Evolutionary conservation across 2,113 vertebrate genomes (phyloP), one percentile per base, ranked within the genome.

Genomic region (Drymodes brunneopygia): DNA sequence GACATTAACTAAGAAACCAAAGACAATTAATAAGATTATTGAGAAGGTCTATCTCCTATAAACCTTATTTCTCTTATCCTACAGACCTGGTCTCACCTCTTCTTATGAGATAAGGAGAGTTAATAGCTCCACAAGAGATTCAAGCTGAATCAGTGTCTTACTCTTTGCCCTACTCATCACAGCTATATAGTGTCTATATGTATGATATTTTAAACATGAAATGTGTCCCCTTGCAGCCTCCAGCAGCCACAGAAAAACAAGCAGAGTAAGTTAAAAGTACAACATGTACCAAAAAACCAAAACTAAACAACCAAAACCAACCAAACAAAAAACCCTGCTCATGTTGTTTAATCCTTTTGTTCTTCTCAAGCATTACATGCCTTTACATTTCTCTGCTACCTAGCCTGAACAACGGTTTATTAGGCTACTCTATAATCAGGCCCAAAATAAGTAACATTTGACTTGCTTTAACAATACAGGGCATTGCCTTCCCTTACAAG

Each of bases 371-470:
- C 23, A 42, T 47, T 40, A 42, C 25, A 73, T 3, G 28, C 21
- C 29, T 79, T 84, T n/a, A 38, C 0, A 0, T 54, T 38, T 64
- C 40, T 2, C 4, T n/a, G 18, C 40, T 90, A 57, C 51, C 50
- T 38, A 40, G 25, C 16, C 45, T 66, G 45, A 95, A 84, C 12
- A 62, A 28, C 44, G 14, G 35, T 67, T 91, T 87, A 60, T 53
- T 58, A 53, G 35, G 35, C n/a, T 51, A 25, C 22, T 81, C 36
- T 72, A 47, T 66, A 80, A 72, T 5, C 2, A 87, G 13, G 48
- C 10, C 70, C 72, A 86, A 80, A 89, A 70, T 15, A 94, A 92
- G 54, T 48, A 35, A 70, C 51, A 90, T 75, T 72, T 95, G 36
- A 57, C 42, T 86, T 53, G 27, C 35, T 89, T 94, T 79, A 92